Percentiles rank a stretch among this genome's conserved stretches.
These are phyloP conservation scores for Heterodera filipjevi DNA, from an alignment of 2,888 invertebrate species.

Conservation along the genomic window DNA sequence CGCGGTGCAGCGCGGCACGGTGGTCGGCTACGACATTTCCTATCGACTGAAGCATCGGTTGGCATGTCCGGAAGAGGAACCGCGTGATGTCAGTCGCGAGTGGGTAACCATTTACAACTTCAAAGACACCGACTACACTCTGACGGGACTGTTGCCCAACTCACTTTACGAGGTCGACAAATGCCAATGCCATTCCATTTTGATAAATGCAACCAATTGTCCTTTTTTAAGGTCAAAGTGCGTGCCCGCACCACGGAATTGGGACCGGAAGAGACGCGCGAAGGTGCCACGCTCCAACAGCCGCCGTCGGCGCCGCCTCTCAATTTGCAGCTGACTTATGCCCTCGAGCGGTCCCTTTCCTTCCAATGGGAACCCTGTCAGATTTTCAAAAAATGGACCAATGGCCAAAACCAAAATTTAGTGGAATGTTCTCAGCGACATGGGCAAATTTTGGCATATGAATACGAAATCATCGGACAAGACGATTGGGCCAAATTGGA, in stretches of 20 bases:
- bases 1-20: constrained; percentile 57
- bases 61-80: constrained; percentile 65
- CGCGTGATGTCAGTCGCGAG: constrained; percentile 62
- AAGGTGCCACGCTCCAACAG: constrained; percentile 62
- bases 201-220: no score
- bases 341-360: constrained; percentile 56
- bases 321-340: constrained; percentile 61
- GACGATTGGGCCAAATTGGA: constrained; percentile 66
- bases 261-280: constrained; percentile 64
- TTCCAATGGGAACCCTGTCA: constrained; percentile 49
- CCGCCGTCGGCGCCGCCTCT: constrained; percentile 64
- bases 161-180: constrained; percentile 61
- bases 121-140: constrained; percentile 63
- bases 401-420: constrained; percentile 27
- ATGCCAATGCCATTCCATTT: no score
- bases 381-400: background rate
- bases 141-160: constrained; percentile 65
- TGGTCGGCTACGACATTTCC: constrained; percentile 65
- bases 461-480: constrained; percentile 65
- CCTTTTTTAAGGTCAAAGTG: constrained; percentile 52
- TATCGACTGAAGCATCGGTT: constrained; percentile 64
- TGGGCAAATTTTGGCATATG: constrained; percentile 64
- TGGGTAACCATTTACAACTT: constrained; percentile 66
- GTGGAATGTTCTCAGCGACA: constrained; percentile 66
- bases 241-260: constrained; percentile 61